Evolutionary conservation across 2,113 vertebrate species (phyloP).

Genomic region (Arothron firmamentum): DNA sequence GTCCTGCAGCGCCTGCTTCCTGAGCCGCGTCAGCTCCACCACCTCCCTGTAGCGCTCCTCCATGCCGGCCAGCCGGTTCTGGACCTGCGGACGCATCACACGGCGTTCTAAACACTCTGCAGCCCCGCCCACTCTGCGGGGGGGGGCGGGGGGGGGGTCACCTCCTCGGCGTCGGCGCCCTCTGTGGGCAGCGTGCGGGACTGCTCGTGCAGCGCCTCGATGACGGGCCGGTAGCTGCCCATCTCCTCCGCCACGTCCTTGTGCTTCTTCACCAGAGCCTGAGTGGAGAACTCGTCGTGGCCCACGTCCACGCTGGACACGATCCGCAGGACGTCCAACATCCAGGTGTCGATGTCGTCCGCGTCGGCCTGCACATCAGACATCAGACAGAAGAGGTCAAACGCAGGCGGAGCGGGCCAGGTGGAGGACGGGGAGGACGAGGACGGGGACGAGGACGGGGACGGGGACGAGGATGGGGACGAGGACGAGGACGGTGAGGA

Average conservation of each 20-base stretch:
- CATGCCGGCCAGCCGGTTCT: constrained; percentile 82
- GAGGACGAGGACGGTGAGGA: too few relatives aligned
- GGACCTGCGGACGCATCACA: constrained; percentile 34
- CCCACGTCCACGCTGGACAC: constrained; percentile 94
- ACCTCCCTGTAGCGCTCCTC: constrained; percentile 96
- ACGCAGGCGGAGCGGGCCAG: too few relatives aligned
- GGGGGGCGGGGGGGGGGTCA: constrained; percentile 18
- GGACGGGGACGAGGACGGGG: too few relatives aligned
- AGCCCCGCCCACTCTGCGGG: not conserved
- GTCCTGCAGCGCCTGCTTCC: constrained; percentile 95
- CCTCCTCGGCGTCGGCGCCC: constrained; percentile 77
- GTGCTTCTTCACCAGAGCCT: constrained; percentile 96
- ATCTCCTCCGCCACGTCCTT: constrained; percentile 96
- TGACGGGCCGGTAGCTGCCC: constrained; percentile 85
- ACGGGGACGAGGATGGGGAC: too few relatives aligned
- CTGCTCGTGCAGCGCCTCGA: constrained; percentile 90
- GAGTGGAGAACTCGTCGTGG: constrained; percentile 95
- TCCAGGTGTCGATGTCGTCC: constrained; percentile 93
- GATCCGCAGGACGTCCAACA: constrained; percentile 93
- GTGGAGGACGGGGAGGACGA: too few relatives aligned
- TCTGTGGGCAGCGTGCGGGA: constrained; percentile 80
- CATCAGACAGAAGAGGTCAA: not conserved
- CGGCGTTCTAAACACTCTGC: not conserved
- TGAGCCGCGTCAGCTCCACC: constrained; percentile 85
- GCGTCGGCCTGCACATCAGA: constrained; percentile 77